These are phyloP conservation scores for Tragelaphus buxtoni DNA, from an alignment of 2,113 vertebrate species.

Conservation along the genomic window DNA sequence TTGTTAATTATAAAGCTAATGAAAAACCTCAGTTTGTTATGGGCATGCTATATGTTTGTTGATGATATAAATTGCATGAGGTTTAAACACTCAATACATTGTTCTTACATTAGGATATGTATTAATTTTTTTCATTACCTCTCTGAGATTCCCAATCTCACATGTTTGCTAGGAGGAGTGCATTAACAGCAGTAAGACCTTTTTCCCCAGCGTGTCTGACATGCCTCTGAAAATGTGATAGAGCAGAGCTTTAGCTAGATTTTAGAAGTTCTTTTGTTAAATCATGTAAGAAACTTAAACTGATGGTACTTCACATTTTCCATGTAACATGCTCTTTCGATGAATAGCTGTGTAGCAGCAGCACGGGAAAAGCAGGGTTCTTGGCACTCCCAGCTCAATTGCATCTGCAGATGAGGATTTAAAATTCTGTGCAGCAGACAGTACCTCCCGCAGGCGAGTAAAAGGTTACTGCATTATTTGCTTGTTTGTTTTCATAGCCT, in stretches of 20 bases:
- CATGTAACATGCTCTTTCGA: slow-evolving; percentile 66
- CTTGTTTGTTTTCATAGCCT: slow-evolving; percentile 80
- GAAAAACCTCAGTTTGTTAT: slow-evolving; percentile 45
- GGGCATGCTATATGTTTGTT: slow-evolving; percentile 61
- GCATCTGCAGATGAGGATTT: slow-evolving; percentile 86
- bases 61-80: slow-evolving; percentile 54
- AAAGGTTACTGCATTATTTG: slow-evolving; percentile 86
- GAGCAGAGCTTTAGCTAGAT: slow-evolving; percentile 57
- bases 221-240: slow-evolving; percentile 67
- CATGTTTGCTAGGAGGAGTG: slow-evolving; percentile 67
- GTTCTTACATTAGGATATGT: slow-evolving; percentile 68
- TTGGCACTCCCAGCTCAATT: slow-evolving; percentile 83
- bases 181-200: slow-evolving; percentile 69
- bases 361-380: slow-evolving; percentile 79
- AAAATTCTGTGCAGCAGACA: slow-evolving; percentile 86
- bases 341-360: slow-evolving; percentile 78
- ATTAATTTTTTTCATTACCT: slow-evolving; percentile 76
- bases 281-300: slow-evolving; percentile 73
- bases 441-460: slow-evolving; percentile 86
- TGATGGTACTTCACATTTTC: slow-evolving; percentile 76
- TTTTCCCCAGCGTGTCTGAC: slow-evolving; percentile 60
- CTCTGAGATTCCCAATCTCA: slow-evolving; percentile 66
- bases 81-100: slow-evolving; percentile 57
- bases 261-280: slow-evolving; percentile 72
- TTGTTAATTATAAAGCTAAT: slow-evolving; percentile 48